A percentile compares a stretch with the other conserved stretches of the same genome.
phyloP scores from a whole-genome alignment of 1,140 invertebrate species.

The Eupristina koningsbergeri region DNA sequence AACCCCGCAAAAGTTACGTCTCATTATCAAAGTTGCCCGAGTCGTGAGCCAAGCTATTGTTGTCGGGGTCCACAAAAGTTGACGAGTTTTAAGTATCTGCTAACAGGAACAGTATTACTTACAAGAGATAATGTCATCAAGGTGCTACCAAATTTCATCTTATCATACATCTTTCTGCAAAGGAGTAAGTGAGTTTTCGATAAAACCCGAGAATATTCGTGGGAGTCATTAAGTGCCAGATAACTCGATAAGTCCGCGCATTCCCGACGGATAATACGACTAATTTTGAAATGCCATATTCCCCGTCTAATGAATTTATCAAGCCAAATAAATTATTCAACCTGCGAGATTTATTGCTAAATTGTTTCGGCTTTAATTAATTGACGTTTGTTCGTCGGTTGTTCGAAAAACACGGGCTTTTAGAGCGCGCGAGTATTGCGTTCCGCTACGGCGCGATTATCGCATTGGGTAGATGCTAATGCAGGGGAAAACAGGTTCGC shows the following conservation, averaged over 20 bases:
- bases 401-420: neutral
- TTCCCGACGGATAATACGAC: neutral
- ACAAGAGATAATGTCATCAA: constrained; percentile 8
- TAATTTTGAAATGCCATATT: neutral
- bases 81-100: constrained; percentile 8
- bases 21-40: constrained; percentile 3
- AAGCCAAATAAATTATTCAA: neutral
- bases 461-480: neutral
- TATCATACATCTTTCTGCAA: neutral
- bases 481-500: neutral
- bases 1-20: neutral
- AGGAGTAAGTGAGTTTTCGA: constrained; percentile 1
- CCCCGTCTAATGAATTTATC: neutral
- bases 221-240: neutral
- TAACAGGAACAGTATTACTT: neutral
- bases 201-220: neutral
- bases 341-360: neutral
- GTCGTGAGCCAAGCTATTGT: neutral
- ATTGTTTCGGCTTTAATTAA: neutral
- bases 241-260: neutral
- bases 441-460: neutral
- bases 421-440: neutral
- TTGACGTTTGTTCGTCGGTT: neutral
- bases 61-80: neutral
- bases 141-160: neutral